Conservation (phyloP, 2,113 vertebrate genomes). For the Coptodon rendalli region DNA sequence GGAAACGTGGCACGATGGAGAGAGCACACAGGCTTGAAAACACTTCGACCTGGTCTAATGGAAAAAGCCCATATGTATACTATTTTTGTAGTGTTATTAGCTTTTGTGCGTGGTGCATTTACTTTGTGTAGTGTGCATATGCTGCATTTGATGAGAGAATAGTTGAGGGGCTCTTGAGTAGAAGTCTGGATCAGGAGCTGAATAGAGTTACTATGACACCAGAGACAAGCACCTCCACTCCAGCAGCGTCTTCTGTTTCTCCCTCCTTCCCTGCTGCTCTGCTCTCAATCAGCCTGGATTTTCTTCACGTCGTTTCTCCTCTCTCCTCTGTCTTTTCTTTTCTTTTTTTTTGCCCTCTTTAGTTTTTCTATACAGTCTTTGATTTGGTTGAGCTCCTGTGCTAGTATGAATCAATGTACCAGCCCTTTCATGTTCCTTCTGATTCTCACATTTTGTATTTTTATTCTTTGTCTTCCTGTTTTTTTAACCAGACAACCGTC, state of each 20-base stretch:
- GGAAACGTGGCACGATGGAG: neutral
- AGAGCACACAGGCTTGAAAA: neutral
- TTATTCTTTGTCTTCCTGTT: neutral
- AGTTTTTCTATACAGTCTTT: slow-evolving; percentile 21
- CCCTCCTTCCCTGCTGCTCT: slow-evolving; percentile 45
- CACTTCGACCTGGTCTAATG: neutral
- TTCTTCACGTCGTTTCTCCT: slow-evolving; percentile 58
- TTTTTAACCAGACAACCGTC: slow-evolving; percentile 82
- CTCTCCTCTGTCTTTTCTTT: neutral
- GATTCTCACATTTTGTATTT: neutral
- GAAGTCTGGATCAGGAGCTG: slow-evolving; percentile 63
- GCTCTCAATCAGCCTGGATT: slow-evolving; percentile 62
- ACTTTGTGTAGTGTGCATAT: slow-evolving; percentile 66
- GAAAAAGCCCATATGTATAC: neutral
- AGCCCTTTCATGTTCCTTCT: slow-evolving; percentile 16
- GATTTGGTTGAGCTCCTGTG: slow-evolving; percentile 18
- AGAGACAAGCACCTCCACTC: slow-evolving; percentile 63
- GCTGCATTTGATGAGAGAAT: slow-evolving; percentile 71
- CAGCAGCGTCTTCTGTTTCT: slow-evolving; percentile 69
- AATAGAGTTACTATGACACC: slow-evolving; percentile 75
- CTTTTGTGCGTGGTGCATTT: slow-evolving; percentile 12
- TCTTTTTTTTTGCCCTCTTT: neutral
- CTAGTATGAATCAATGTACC: slow-evolving; percentile 29
- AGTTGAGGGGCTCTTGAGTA: slow-evolving; percentile 77
- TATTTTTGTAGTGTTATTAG: neutral